Conservation (phyloP, 2,797 vertebrate genomes). For the Babyrousa celebensis region DNA sequence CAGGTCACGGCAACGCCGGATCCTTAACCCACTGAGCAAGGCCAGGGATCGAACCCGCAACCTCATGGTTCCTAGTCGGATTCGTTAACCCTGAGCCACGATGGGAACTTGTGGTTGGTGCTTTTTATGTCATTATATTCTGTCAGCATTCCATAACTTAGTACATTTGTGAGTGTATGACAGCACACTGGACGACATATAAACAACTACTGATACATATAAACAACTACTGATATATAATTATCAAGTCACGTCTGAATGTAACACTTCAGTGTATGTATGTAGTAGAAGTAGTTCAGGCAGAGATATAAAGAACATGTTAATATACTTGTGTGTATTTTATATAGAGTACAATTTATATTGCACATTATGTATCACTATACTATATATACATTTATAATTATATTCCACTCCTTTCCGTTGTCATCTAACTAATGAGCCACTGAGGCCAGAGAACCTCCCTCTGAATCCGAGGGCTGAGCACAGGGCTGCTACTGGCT, state of each 20-base stretch:
- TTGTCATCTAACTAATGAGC: not conserved
- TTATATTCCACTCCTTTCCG: not conserved
- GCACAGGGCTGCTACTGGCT: not conserved
- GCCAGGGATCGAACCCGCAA: too few species aligned
- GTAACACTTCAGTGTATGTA: not conserved
- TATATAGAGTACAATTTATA: too few species aligned
- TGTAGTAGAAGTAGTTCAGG: not conserved
- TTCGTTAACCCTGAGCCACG: too few species aligned
- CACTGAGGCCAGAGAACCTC: not conserved
- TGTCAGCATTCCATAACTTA: not conserved
- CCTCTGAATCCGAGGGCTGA: not conserved
- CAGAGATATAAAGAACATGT: not conserved
- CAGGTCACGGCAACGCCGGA: too few species aligned
- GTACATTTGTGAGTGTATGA: not conserved
- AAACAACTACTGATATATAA: not conserved
- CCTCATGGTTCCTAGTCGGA: too few species aligned
- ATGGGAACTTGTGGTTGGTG: not conserved
- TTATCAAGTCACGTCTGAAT: not conserved
- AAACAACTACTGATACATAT: not conserved
- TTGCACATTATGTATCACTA: too few species aligned
- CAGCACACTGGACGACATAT: slow-evolving; percentile 18
- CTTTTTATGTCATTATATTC: not conserved
- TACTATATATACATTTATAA: not conserved
- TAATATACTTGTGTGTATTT: not conserved
- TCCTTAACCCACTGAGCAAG: too few species aligned